Evolutionary conservation across 2,113 vertebrate species (phyloP).

Genomic region (Colius striatus): DNA sequence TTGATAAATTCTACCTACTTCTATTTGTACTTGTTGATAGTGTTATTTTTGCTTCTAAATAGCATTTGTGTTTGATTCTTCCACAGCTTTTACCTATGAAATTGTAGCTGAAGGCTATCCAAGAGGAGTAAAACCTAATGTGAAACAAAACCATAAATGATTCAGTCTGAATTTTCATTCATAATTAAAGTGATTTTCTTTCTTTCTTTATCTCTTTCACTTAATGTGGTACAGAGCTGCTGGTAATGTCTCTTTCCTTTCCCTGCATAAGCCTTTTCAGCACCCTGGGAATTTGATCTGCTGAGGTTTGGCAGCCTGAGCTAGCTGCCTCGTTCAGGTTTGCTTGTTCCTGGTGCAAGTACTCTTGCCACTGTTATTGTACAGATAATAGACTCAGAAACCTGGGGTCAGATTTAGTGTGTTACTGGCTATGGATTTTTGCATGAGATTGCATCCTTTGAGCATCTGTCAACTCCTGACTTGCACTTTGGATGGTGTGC

Average conservation of each 20-base stretch:
- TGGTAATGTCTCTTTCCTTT: background rate
- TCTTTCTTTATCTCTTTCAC: background rate
- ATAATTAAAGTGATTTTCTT: background rate
- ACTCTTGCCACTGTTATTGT: background rate
- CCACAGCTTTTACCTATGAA: background rate
- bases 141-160: background rate
- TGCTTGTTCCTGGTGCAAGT: fast-evolving
- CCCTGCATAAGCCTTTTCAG: background rate
- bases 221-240: background rate
- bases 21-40: background rate
- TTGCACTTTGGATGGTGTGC: background rate
- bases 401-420: background rate
- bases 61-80: background rate
- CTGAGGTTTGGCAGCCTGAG: background rate
- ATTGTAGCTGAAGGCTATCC: background rate
- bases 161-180: background rate
- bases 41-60: background rate
- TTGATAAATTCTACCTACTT: background rate
- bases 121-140: background rate
- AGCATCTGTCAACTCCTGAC: background rate
- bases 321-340: background rate
- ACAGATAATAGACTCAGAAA: background rate
- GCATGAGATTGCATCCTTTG: background rate
- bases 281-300: background rate
- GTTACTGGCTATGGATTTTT: background rate